These are phyloP conservation scores for Erebia ligea DNA, from an alignment of 2,888 invertebrate genomes.

Conservation along the genomic window DNA sequence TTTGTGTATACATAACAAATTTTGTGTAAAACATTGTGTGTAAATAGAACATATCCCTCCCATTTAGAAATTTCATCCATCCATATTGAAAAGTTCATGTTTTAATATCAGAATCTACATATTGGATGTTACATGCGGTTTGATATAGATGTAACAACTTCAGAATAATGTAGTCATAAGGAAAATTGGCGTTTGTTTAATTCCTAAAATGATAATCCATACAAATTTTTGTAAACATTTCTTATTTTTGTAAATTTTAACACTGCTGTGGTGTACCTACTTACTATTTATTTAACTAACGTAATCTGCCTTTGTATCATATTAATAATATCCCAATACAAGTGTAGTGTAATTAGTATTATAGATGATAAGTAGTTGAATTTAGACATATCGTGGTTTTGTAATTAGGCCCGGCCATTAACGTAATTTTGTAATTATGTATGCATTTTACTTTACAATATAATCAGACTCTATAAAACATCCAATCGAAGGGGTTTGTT, in stretches of 20 bases:
- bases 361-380: slow-evolving; percentile 28
- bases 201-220: too few relatives aligned
- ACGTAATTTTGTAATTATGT: background rate
- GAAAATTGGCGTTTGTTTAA: too few relatives aligned
- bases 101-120: background rate
- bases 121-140: background rate
- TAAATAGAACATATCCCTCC: slow-evolving; percentile 17
- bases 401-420: slow-evolving; percentile 13
- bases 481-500: too few relatives aligned
- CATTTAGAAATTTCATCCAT: slow-evolving; percentile 26
- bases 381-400: slow-evolving; percentile 37
- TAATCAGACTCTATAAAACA: too few relatives aligned
- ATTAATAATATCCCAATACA: slow-evolving; percentile 13
- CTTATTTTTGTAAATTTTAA: slow-evolving; percentile 4
- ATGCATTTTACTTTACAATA: background rate
- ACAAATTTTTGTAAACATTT: background rate
- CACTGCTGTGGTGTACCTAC: background rate
- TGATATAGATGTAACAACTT: slow-evolving; percentile 1
- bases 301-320: background rate
- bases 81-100: background rate
- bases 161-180: too few relatives aligned
- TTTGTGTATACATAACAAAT: background rate
- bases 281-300: background rate
- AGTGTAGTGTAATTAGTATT: slow-evolving; percentile 23
- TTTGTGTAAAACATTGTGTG: background rate